Percentiles rank a stretch among this genome's conserved stretches.
Evolutionary conservation across 2,113 vertebrate genomes (phyloP).

Genomic region (Malurus elegans): DNA sequence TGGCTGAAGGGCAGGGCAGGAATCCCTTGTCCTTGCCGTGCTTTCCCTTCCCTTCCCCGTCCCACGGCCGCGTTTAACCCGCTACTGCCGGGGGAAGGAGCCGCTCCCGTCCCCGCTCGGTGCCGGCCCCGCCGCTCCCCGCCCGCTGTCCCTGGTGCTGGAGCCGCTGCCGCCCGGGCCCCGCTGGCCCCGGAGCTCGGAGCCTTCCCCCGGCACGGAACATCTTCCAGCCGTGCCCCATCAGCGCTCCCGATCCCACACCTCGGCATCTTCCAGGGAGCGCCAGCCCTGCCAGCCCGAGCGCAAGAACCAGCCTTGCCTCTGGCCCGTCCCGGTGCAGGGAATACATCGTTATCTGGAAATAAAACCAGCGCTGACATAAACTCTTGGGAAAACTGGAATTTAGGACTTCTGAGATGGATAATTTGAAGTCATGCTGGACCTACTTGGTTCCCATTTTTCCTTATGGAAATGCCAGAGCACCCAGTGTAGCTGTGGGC

Average conservation of each 20-base stretch:
- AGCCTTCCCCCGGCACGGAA: background rate
- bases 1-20: constrained; percentile 34
- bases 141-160: constrained; percentile 26
- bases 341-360: rapidly evolving
- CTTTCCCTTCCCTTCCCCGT: constrained; percentile 1
- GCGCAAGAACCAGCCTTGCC: rapidly evolving
- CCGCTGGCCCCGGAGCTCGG: background rate
- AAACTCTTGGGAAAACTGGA: background rate
- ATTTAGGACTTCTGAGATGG: background rate
- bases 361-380: background rate
- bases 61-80: background rate
- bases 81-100: rapidly evolving
- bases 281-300: background rate
- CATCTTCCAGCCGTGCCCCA: background rate
- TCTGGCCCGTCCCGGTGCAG: background rate
- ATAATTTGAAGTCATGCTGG: background rate
- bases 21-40: background rate
- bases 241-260: rapidly evolving
- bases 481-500: background rate
- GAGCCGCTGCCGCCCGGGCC: background rate
- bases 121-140: background rate
- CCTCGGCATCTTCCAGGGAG: rapidly evolving
- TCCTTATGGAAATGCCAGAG: background rate
- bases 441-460: background rate
- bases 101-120: rapidly evolving